Conservation (phyloP, 2,888 invertebrate species). For the Ptychoptera contaminata region DNA sequence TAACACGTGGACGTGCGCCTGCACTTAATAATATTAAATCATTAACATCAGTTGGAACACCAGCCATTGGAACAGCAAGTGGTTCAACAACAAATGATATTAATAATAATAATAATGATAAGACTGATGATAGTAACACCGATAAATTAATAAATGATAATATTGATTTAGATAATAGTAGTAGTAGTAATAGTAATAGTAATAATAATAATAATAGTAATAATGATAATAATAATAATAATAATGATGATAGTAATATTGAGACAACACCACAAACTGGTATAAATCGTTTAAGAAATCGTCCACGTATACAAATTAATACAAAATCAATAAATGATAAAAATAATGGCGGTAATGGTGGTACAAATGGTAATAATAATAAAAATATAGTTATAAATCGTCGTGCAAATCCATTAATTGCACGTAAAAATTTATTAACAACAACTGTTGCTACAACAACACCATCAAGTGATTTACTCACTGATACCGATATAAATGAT, state of each 20-base stretch:
- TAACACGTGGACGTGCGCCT: conserved; percentile 20
- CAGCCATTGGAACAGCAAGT: neutral
- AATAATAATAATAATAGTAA: conserved; percentile 2
- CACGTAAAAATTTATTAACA: conserved; percentile 25
- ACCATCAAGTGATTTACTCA: conserved; percentile 10
- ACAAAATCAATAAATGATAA: conserved; percentile 15
- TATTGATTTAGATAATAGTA: no score
- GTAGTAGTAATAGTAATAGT: neutral
- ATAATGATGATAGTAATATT: conserved; percentile 5
- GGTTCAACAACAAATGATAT: conserved; percentile 4
- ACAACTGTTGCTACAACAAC: conserved; percentile 14
- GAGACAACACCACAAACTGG: conserved; percentile 14
- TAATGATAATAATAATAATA: conserved; percentile 12
- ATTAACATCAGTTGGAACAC: neutral
- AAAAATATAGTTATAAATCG: conserved; percentile 17
- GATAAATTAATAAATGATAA: conserved; percentile 6
- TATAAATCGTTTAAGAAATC: conserved; percentile 26
- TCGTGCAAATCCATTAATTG: conserved; percentile 26
- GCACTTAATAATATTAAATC: neutral
- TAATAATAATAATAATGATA: conserved; percentile 21
- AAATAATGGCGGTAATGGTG: neutral
- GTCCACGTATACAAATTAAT: conserved; percentile 26
- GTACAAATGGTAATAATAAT: conserved; percentile 22
- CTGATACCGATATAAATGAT: conserved; percentile 10
- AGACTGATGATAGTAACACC: conserved; percentile 21